phyloP scores from a whole-genome alignment of 1,140 invertebrate species.

The Bilobella aurantiaca region DNA sequence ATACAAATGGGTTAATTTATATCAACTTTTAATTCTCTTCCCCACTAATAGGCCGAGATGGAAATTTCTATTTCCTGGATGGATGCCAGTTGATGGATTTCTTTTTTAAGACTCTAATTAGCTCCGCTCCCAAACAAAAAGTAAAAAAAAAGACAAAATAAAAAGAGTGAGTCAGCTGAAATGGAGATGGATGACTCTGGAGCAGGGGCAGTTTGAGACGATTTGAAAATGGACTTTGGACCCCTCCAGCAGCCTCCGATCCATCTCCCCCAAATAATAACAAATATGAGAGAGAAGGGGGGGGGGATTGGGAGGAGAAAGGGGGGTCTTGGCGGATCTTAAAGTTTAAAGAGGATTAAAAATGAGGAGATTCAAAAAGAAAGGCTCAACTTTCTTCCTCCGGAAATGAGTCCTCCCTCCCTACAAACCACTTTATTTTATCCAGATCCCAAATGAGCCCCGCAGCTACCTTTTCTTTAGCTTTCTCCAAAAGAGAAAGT shows the following conservation, averaged over 20 bases:
- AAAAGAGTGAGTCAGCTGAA: neutral
- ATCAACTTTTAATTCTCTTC: constrained; percentile 16
- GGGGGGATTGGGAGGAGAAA: neutral
- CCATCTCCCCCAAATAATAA: too few species aligned
- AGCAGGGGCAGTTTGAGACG: too few species aligned
- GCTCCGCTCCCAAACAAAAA: neutral
- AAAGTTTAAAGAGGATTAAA: constrained; percentile 2
- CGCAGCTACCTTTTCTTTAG: constrained; percentile 17
- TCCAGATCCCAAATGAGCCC: too few species aligned
- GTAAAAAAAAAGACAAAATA: neutral
- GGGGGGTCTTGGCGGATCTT: neutral
- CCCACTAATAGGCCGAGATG: too few species aligned
- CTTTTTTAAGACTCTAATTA: neutral
- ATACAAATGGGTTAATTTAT: constrained; percentile 28
- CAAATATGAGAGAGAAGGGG: too few species aligned
- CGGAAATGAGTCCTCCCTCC: constrained; percentile 9
- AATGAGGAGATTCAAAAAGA: neutral
- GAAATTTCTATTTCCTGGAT: too few species aligned
- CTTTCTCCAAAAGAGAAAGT: constrained; percentile 28
- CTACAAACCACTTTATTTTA: neutral
- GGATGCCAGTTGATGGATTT: constrained; percentile 10
- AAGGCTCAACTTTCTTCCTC: too few species aligned
- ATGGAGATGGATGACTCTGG: too few species aligned
- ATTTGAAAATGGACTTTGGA: neutral
- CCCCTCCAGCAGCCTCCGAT: neutral